Conservation (phyloP, 2,113 vertebrate species). For the Morone chrysops region DNA sequence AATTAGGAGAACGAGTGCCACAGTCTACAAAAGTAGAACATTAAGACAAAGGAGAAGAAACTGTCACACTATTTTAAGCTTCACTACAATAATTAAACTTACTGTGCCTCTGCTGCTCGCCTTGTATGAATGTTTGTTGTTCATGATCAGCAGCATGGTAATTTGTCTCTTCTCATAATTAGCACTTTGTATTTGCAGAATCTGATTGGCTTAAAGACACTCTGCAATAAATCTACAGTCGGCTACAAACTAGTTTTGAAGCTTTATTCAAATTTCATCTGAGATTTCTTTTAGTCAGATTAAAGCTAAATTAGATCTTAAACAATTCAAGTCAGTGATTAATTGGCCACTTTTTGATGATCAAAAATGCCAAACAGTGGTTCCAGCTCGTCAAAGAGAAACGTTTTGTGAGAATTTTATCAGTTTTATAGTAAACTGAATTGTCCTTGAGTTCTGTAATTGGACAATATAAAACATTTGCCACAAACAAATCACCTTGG, state of each 20-base stretch:
- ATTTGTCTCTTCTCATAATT: conserved; percentile 33
- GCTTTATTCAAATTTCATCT: conserved; percentile 13
- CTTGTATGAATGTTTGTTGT: neutral
- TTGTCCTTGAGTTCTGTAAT: neutral
- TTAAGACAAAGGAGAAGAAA: conserved; percentile 29
- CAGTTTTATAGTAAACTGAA: neutral
- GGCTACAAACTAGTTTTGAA: conserved; percentile 14
- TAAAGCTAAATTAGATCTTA: neutral
- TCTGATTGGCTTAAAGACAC: conserved; percentile 17
- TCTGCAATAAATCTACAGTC: conserved; percentile 18
- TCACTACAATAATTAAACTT: conserved; percentile 15
- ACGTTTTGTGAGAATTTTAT: neutral
- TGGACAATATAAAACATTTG: neutral
- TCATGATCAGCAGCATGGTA: neutral
- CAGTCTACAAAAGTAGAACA: neutral
- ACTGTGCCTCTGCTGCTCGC: conserved; percentile 10
- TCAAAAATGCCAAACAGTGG: neutral
- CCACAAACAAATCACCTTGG: neutral
- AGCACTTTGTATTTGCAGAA: neutral
- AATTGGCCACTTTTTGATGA: conserved; percentile 6
- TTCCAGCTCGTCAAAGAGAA: neutral
- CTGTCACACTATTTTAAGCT: neutral
- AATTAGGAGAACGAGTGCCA: conserved; percentile 20
- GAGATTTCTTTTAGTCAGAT: conserved; percentile 9
- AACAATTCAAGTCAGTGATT: conserved; percentile 13